These are phyloP conservation scores for Channa argus DNA, from an alignment of 2,113 vertebrate species.

Conservation along the genomic window DNA sequence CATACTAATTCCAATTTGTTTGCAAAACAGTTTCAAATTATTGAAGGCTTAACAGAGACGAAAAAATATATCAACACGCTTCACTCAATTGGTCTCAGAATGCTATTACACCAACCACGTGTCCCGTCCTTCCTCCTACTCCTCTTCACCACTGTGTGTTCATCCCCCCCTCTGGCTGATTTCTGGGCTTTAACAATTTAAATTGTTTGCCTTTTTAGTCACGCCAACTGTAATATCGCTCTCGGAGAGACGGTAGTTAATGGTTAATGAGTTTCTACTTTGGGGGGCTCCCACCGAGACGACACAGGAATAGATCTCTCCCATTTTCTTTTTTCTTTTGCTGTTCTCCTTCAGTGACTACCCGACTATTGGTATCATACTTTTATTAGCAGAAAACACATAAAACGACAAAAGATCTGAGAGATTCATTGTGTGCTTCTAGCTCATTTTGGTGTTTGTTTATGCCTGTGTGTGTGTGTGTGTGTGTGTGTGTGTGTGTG, in stretches of 20 bases:
- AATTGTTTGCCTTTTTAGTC: slow-evolving; percentile 63
- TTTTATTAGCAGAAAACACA: slow-evolving; percentile 25
- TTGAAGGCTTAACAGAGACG: too few relatives aligned
- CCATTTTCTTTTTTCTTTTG: neutral
- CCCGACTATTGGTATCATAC: neutral
- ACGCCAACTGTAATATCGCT: slow-evolving; percentile 42
- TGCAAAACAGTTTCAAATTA: too few relatives aligned
- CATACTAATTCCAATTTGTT: too few relatives aligned
- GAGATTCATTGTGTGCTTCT: neutral
- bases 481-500: neutral
- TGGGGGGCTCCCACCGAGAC: slow-evolving; percentile 45
- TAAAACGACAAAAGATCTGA: slow-evolving; percentile 11
- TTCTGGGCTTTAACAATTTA: slow-evolving; percentile 57
- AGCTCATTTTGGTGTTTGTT: neutral
- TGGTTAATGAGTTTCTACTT: slow-evolving; percentile 72
- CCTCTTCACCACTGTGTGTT: slow-evolving; percentile 1
- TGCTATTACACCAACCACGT: neutral
- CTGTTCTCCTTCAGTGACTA: neutral
- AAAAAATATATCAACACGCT: neutral
- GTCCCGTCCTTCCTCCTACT: neutral
- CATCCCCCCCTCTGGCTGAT: slow-evolving; percentile 26
- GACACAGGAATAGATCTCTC: slow-evolving; percentile 46
- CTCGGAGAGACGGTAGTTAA: slow-evolving; percentile 55
- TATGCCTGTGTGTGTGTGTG: neutral
- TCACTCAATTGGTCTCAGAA: neutral